A percentile compares a stretch with the other conserved stretches of the same genome.
phyloP scores from a whole-genome alignment of 2,113 vertebrate genomes.

The Bubo bubo region DNA sequence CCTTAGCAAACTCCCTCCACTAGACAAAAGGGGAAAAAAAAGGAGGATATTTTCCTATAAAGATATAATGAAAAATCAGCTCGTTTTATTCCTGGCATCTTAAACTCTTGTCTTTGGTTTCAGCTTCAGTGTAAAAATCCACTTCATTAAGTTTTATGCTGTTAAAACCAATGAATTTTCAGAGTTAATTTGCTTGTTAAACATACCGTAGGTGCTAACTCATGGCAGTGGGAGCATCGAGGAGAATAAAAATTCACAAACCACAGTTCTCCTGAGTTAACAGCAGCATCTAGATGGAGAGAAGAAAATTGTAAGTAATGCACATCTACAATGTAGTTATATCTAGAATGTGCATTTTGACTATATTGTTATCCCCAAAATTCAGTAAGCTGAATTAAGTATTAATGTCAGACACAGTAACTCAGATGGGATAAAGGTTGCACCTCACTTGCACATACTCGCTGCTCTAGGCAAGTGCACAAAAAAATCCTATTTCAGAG shows the following conservation, averaged over 20 bases:
- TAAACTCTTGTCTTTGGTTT: background rate
- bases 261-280: conserved; percentile 96
- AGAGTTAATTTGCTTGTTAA: background rate
- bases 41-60: background rate
- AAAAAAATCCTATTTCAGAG: background rate
- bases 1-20: conserved; percentile 98
- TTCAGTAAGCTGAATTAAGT: background rate
- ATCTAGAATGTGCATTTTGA: background rate
- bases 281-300: conserved; percentile 82
- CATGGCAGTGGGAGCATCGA: conserved; percentile 95
- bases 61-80: background rate
- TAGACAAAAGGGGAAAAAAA: conserved; percentile 17
- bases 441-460: background rate
- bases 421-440: background rate
- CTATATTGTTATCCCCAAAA: background rate
- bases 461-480: background rate
- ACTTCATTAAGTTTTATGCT: background rate
- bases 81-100: background rate
- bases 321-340: background rate
- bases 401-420: background rate
- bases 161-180: background rate
- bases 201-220: conserved; percentile 92
- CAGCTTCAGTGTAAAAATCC: background rate
- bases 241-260: conserved; percentile 98
- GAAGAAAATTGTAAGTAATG: background rate